Evolutionary conservation across 2,113 vertebrate species (phyloP), one percentile per base, ranked within the genome.

Genomic region (Sinosuthora webbiana): DNA sequence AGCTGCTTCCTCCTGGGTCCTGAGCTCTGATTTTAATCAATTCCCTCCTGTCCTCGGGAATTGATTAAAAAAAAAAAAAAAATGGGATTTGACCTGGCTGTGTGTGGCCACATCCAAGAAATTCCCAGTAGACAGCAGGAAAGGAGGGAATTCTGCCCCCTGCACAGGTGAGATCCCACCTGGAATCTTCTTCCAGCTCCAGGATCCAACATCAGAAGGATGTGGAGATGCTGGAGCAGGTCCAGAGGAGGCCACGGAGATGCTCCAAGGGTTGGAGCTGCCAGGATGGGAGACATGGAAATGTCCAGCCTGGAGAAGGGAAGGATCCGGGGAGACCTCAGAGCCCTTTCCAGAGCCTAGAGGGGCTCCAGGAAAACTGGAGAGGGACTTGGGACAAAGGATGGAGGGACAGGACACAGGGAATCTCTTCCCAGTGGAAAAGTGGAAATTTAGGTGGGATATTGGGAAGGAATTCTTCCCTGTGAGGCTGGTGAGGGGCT

Each of bases 1-100:
- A 62, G 37, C 24, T 71, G 33, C 22, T 22, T 25, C 50, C 11
- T 3, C 13, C 10, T 10, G 60, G 60, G 8, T 56, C 39, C 67
- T 5, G 27, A 81, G 57, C 63, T 76, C 69, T 9, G 37, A 9
- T 67, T 64, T 55, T 30, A 11, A 31, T 2, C 1, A 24, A 1
- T 64, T 75, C 42, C 17, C 16, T 24, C 37, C 30, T 24, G 13
- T 68, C 30, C 41, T 23, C 10, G 4, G 1, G 8, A 55, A 28
- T 11, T 17, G 42, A 27, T 41, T 22, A 27, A 59, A 24, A 41
- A 39, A 41, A 25, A 59, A 24, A 41, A 39, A 63, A 85, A 76
- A 15, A 0, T 23, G 2, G 15, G 49, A 68, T 15, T 2, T 5
- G 24, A 57, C 18, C 47, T 0, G 1, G 53, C 27, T 37, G 27